Base-by-base conservation (phyloP, 1,140 invertebrate species). In the Arion vulgaris region DNA sequence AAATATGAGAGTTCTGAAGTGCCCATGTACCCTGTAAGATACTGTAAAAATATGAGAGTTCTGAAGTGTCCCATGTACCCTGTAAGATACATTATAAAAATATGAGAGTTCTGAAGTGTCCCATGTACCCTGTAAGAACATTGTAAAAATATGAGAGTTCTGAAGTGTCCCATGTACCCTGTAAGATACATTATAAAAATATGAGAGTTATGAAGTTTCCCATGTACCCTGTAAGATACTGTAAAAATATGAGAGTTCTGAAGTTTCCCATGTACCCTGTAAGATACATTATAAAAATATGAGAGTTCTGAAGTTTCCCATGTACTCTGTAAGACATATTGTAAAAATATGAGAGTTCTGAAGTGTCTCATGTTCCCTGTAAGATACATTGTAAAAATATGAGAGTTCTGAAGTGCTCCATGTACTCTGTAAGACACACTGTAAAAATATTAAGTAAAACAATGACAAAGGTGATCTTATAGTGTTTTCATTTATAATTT, bases 381-480 rank as follows among this genome's bases (percentile, higher is more conserved):
- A 86, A 86, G 84, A n/a, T 28, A 39, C 26, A 72, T 23, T 17
- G 49, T 23, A 62, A 85, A 93, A 93, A 36, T 89, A 45, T 68
- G 17, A 0, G 85, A 87, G 73, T 91, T 91, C 38, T 88, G 86
- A 17, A 91, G 80, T n/a, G n/a, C n/a, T n/a, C n/a, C n/a, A n/a
- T n/a, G n/a, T 1, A 91, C 89, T 68, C 91, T 90, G 82, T 34
- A 86, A 85, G 28, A 49, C 23, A 45, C 15, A 72, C 5, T 62
- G 26, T 15, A 62, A 85, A 93, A 93, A 34, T 89, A 45, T 68
- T 85, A 93, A 93, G 39, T 89, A 45, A n/a, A n/a, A n/a, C n/a
- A n/a, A n/a, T n/a, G n/a, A n/a, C n/a, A n/a, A n/a, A n/a, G n/a
- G n/a, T n/a, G n/a, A n/a, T n/a, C n/a, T n/a, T n/a, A n/a, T n/a